Evolutionary conservation across 2,888 invertebrate species (phyloP).

Genomic region (Rhyacophila evoluta): DNA sequence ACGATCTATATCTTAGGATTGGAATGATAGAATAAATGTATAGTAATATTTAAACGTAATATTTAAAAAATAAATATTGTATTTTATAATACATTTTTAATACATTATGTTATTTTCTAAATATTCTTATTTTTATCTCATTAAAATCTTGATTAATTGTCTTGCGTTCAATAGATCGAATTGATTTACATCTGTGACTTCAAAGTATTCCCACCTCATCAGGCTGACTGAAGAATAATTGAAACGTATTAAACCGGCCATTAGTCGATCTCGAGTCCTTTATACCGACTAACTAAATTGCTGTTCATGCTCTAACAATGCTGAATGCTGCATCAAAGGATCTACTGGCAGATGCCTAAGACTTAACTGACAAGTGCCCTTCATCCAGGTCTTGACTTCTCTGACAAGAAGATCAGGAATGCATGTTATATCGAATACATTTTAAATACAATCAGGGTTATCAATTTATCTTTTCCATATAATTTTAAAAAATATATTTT

Average conservation of each 20-base stretch:
- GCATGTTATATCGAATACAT: not conserved
- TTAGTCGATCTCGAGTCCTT: slow-evolving; percentile 13
- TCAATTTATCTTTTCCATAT: too few relatives aligned
- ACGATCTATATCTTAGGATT: too few relatives aligned
- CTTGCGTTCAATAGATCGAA: not conserved
- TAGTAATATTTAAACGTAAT: too few relatives aligned
- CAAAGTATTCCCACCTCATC: slow-evolving; percentile 11
- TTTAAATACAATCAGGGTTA: not conserved
- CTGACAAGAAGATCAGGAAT: not conserved
- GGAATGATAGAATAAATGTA: too few relatives aligned
- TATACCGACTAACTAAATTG: not conserved
- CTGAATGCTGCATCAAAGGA: slow-evolving; percentile 8
- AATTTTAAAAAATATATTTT: too few relatives aligned
- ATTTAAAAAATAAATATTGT: too few relatives aligned
- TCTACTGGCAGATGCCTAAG: not conserved
- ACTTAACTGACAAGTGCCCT: not conserved
- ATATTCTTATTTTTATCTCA: too few relatives aligned
- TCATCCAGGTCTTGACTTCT: not conserved
- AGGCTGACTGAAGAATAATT: not conserved
- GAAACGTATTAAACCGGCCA: not conserved
- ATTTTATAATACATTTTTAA: too few relatives aligned
- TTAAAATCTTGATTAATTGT: too few relatives aligned
- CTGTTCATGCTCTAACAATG: not conserved
- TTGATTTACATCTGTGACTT: not conserved
- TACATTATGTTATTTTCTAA: too few relatives aligned